These are phyloP conservation scores for Lasiurus cinereus DNA, from an alignment of 2,113 vertebrate species.

Conservation along the genomic window DNA sequence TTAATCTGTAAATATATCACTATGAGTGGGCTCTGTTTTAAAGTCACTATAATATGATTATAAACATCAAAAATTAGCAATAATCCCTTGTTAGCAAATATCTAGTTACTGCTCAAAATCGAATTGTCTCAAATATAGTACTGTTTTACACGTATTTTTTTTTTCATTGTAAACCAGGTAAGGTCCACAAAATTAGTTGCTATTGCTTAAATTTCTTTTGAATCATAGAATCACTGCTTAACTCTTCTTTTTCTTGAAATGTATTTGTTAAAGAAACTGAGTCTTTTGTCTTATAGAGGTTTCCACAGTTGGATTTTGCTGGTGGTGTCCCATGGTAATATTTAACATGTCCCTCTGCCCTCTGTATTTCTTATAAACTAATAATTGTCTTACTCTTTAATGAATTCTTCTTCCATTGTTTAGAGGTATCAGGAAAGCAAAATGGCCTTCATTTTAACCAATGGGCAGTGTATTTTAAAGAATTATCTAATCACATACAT, in stretches of 20 bases:
- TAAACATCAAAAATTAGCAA: neutral
- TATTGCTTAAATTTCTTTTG: conserved; percentile 50
- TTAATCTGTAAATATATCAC: conserved; percentile 35
- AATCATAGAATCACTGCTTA: neutral
- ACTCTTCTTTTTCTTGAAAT: neutral
- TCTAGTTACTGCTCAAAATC: neutral
- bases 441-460: neutral
- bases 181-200: neutral
- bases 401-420: neutral
- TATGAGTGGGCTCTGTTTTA: neutral
- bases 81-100: neutral
- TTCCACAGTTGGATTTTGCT: neutral
- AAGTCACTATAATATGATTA: neutral
- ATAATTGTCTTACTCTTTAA: neutral
- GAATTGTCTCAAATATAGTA: conserved; percentile 13
- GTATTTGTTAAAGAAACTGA: neutral
- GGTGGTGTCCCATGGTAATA: neutral
- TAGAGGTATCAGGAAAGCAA: neutral
- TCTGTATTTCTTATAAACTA: neutral
- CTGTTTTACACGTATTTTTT: neutral
- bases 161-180: neutral
- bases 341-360: neutral
- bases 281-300: neutral
- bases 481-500: neutral
- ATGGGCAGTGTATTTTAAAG: neutral